Percentiles rank a stretch among this genome's conserved stretches.
Evolutionary conservation across 2,797 vertebrate species (phyloP).

Genomic region (Macroramphosus scolopax): DNA sequence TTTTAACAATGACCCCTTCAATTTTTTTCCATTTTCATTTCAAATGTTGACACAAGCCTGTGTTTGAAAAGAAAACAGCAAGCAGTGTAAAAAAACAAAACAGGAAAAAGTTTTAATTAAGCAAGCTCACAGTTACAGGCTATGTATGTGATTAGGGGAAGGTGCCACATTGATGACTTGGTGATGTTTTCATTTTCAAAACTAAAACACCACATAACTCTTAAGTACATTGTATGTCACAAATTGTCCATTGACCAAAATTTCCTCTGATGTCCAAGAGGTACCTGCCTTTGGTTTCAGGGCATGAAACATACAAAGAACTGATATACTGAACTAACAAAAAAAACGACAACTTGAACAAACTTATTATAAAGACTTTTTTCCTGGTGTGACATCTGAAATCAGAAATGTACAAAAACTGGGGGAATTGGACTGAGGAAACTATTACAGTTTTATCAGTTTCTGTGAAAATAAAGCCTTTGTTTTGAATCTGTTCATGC

Average conservation of each 20-base stretch:
- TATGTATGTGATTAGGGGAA: slow-evolving; percentile 52
- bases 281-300: slow-evolving; percentile 66
- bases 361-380: slow-evolving; percentile 25
- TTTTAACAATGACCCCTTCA: no score
- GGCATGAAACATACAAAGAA: slow-evolving; percentile 61
- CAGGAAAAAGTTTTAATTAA: slow-evolving; percentile 72
- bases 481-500: slow-evolving; percentile 62
- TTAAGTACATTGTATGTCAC: slow-evolving; percentile 43
- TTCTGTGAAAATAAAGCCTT: slow-evolving; percentile 52
- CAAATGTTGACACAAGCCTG: slow-evolving; percentile 21
- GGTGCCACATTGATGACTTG: slow-evolving; percentile 46
- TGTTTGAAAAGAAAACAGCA: background rate
- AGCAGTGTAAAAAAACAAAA: slow-evolving; percentile 65
- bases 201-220: slow-evolving; percentile 31
- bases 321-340: slow-evolving; percentile 33
- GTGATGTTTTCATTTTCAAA: slow-evolving; percentile 40
- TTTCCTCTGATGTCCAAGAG: slow-evolving; percentile 52
- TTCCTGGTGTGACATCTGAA: slow-evolving; percentile 39
- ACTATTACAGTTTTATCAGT: slow-evolving; percentile 27
- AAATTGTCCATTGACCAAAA: slow-evolving; percentile 51
- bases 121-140: slow-evolving; percentile 66
- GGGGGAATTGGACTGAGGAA: slow-evolving; percentile 30
- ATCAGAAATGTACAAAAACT: slow-evolving; percentile 49
- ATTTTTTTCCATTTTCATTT: background rate
- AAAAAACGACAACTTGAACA: slow-evolving; percentile 24